Base-by-base conservation (phyloP, 2,888 invertebrate genomes). In the Noctuana brunneofusca region DNA sequence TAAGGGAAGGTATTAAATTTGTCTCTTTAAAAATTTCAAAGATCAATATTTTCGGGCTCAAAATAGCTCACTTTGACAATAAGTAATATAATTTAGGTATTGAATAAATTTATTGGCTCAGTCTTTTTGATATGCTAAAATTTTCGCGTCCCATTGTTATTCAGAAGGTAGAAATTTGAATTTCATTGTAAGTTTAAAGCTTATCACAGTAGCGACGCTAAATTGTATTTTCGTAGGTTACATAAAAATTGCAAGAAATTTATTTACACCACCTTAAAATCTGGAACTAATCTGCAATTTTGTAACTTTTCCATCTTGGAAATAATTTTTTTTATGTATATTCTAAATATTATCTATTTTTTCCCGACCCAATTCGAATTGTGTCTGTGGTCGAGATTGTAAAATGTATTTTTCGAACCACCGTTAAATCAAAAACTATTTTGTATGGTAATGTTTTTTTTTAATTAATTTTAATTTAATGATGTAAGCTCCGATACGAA, bases 381-480 rank as follows among this genome's bases (percentile, higher is more conserved):
- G 8, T 27, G 4, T 5, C 27, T n/a, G n/a, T n/a, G n/a, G 41
- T 43, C 6, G 41, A 43, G 41, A 43, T 43, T 35, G 20, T 22
- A 22, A 38, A 32, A 38, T n/a, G 38, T 41, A 55, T 55, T 55
- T 55, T 55, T 55, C 5, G 55, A 55, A 55, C 55, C 55, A 55
- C 55, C 55, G 55, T 55, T 55, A 27, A 14, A 41, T 16, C 24
- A 41, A 41, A 41, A 24, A 5, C 11, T 55, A 35, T 24, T 55
- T 22, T n/a, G 24, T 35, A 41, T 55, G n/a, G n/a, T n/a, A n/a
- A n/a, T n/a, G n/a, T 22, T 14, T 54, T 38, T 38, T 35, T 12
- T 12, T 53, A 18, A 8, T 12, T 53, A 35, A 53, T 9, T 30
- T 8, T 30, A 52, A 52, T 6, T 52, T 18, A 9, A 12, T 1